Percentiles rank a stretch among this genome's conserved stretches.
Evolutionary conservation across 2,888 invertebrate species (phyloP).

Genomic region (Pyrocoelia pectoralis): DNA sequence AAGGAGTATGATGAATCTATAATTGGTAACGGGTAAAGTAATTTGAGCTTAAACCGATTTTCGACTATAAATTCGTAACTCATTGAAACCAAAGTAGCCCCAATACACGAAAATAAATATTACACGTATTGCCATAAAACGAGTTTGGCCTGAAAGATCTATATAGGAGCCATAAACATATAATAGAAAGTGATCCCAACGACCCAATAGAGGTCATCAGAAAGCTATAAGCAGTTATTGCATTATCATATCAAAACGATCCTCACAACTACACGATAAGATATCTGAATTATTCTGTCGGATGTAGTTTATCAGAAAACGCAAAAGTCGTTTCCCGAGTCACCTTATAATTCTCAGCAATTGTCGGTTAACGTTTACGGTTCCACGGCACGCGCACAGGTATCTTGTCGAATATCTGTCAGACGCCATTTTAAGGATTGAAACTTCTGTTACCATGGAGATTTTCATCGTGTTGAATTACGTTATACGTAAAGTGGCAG

Average conservation of each 20-base stretch:
- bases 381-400: slow-evolving; percentile 35
- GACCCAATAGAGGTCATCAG: slow-evolving; percentile 36
- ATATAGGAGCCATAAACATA: slow-evolving; percentile 35
- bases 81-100: slow-evolving; percentile 6
- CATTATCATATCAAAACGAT: slow-evolving; percentile 38
- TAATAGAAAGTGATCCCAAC: slow-evolving; percentile 37
- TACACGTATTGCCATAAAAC: slow-evolving; percentile 35
- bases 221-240: slow-evolving; percentile 37
- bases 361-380: slow-evolving; percentile 27
- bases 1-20: background rate
- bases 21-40: slow-evolving; percentile 3
- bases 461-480: background rate
- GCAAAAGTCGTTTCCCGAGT: slow-evolving; percentile 33
- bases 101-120: slow-evolving; percentile 26
- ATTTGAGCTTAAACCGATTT: background rate
- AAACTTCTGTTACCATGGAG: slow-evolving; percentile 29
- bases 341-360: slow-evolving; percentile 32
- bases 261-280: slow-evolving; percentile 30
- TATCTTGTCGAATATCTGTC: slow-evolving; percentile 27
- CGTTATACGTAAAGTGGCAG: background rate
- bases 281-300: slow-evolving; percentile 35
- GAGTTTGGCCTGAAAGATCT: slow-evolving; percentile 31
- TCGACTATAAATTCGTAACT: slow-evolving; percentile 3
- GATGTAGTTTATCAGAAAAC: slow-evolving; percentile 36
- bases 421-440: slow-evolving; percentile 29